These are phyloP conservation scores for Danio tinwini DNA, from an alignment of 2,797 vertebrate species.

Conservation along the genomic window DNA sequence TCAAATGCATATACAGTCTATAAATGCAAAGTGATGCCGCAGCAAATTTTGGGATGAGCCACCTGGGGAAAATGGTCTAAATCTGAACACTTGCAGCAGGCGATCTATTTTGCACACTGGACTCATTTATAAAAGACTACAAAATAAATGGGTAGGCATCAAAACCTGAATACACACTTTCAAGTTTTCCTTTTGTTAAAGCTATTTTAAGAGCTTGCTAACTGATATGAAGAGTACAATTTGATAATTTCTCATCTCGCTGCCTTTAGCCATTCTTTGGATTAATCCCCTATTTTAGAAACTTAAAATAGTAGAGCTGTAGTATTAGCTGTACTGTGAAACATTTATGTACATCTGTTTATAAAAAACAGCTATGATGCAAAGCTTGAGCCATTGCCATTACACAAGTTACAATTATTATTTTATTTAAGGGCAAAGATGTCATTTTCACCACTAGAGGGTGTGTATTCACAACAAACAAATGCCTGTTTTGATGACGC, in stretches of 20 bases:
- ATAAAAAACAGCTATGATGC: background rate
- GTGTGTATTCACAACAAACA: too few species aligned
- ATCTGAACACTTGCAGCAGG: background rate
- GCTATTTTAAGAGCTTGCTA: too few species aligned
- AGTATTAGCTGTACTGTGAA: background rate
- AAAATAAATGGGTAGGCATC: background rate
- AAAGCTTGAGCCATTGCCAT: background rate
- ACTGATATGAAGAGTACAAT: background rate
- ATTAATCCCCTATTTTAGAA: background rate
- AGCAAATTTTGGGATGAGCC: background rate
- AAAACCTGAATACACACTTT: background rate
- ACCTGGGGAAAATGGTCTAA: constrained; percentile 9
- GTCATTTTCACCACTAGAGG: too few species aligned
- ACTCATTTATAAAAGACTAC: constrained; percentile 10
- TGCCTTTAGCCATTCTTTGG: background rate
- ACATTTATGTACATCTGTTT: background rate
- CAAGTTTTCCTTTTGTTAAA: background rate
- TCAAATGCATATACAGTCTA: background rate
- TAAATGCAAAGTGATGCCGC: background rate
- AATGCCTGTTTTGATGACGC: too few species aligned
- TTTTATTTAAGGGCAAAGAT: too few species aligned
- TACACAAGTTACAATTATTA: background rate
- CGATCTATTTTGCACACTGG: background rate
- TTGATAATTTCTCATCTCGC: background rate
- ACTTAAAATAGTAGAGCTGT: background rate